Base-by-base conservation (phyloP, 1,140 invertebrate genomes). In the Pogonognathellus flavescens region DNA sequence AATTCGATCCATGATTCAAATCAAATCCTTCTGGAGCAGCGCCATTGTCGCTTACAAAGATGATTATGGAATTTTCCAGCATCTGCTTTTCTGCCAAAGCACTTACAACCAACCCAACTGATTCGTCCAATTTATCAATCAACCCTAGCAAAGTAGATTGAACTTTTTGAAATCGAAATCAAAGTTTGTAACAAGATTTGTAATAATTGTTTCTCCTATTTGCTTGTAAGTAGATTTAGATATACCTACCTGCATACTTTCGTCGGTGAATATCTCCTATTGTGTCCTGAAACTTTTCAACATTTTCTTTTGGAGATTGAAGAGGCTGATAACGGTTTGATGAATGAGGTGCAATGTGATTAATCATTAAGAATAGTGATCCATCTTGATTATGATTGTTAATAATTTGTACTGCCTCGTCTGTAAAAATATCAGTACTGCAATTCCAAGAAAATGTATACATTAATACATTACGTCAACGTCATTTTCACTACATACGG, bases 11-110 rank as follows among this genome's bases (percentile, higher is more conserved):
- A 31, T 94, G 94, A 91, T 98, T 98, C 4, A 93, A 90, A 49
- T 97, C 96, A 90, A 97, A 97, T 6, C 95, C 95, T 14, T 92
- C 93, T 0, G 96, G 95, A 1, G 96, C 93, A 0, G 96, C 96
- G 6, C 97, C 97, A 90, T 98, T 98, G 90, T 98, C 97, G 0
- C 95, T 95, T 3, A 93, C 94, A 90, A 98, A 97, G 9, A 97
- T 89, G 18, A 98, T 94, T 2, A 98, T 93, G 14, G 94, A 94
- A 89, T 97, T 93, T 20, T 94, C 88, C 18, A 97, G 90, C 92
- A 97, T 94, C 0, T 92, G 91, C 20, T 91, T 91, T 0, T 91
- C 89, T 5, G 92, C 89, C 53, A 98, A 90, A 13, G 95, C 93
- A 41, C 93, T 89, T 0, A 97, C 93, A 20, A 98, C 94, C 9